Percentiles rank a stretch among this genome's conserved stretches.
phyloP scores from a whole-genome alignment of 2,888 invertebrate species.

The Scrobipalpa atriplicella region DNA sequence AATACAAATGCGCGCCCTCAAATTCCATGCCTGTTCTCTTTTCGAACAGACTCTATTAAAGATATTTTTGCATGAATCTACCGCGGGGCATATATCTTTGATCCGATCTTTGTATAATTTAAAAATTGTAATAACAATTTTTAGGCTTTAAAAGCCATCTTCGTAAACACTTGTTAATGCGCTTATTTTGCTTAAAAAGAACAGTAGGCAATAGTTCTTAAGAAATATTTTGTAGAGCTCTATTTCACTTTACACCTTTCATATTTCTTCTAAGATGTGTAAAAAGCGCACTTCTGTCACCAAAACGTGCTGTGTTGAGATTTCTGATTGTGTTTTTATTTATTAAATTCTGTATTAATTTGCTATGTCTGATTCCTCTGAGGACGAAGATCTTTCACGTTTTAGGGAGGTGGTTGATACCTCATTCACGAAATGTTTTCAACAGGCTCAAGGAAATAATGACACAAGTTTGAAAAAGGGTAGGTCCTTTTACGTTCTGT shows the following conservation, averaged over 20 bases:
- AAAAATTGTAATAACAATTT: too few species aligned
- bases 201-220: neutral
- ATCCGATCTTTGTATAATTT: too few species aligned
- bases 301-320: neutral
- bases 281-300: neutral
- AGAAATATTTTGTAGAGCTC: neutral
- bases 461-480: neutral
- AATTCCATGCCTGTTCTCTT: too few species aligned
- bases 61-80: too few species aligned
- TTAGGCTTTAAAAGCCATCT: neutral
- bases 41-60: too few species aligned
- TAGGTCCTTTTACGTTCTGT: neutral
- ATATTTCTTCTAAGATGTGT: neutral
- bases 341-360: neutral
- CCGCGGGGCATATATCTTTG: too few species aligned
- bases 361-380: slow-evolving; percentile 67
- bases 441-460: slow-evolving; percentile 53
- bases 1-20: too few species aligned
- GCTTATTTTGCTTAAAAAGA: neutral
- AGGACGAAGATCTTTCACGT: slow-evolving; percentile 71
- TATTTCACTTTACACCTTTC: neutral
- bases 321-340: neutral
- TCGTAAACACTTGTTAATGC: neutral
- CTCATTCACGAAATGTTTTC: slow-evolving; percentile 65
- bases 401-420: slow-evolving; percentile 78